Evolutionary conservation across 1,140 invertebrate genomes (phyloP), one percentile per base, ranked within the genome.

Genomic region (Anastrepha ludens): DNA sequence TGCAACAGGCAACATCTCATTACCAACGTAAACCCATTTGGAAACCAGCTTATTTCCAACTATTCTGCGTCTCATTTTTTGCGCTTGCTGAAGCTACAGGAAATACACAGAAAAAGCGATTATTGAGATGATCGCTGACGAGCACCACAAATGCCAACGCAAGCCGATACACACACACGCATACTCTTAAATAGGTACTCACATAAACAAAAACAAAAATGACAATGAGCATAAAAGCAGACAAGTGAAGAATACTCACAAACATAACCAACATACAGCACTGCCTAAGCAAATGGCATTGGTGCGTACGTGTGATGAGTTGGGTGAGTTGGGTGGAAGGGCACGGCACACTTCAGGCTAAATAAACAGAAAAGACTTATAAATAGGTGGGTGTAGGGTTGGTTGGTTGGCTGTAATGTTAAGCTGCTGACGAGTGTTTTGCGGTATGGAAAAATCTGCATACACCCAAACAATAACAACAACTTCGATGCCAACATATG

Each of bases 91-190:
- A 1, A 62, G 44, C 44, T 50, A 50, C 41, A 81, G 17, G 70
- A 55, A 41, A 86, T 13, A 86, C 15, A 13, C 8, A 47, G 29
- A 5, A 62, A 86, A 86, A 41, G 4, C 85, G 85, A 86, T 86
- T 86, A 86, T 59, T 59, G 50, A 55, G 85, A 86, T 86, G 85
- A 86, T 59, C 85, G 59, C 15, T 86, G 85, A 60, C 62, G 29
- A 86, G 85, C 85, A 86, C 20, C 85, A 62, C 59, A 86, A 86
- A 86, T 86, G 59, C 85, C 55, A 86, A 47, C 29, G 39, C 85
- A 86, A 86, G 58, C 39, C n/a, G 20, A 85, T 50, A n/a, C 20
- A 58, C 50, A 85, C 6, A 50, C 55, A 20, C 7, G 11, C 47
- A 11, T 20, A 55, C 7, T 1, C 15, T n/a, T 29, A 2, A 17